These are phyloP conservation scores for Lithobius niger DNA, from an alignment of 1,140 invertebrate genomes.

Conservation along the genomic window DNA sequence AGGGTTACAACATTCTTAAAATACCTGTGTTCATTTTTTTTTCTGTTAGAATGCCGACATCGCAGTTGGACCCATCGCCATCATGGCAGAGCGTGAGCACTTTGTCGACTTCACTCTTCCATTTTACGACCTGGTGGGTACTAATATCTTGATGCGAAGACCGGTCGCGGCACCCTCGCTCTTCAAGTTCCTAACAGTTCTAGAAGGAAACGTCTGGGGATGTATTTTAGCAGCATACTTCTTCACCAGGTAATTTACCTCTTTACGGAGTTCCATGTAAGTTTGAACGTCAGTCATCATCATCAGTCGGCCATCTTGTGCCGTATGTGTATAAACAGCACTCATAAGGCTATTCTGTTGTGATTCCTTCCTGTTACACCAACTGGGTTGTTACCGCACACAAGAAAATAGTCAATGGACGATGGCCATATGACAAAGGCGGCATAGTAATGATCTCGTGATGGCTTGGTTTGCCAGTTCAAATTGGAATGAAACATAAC, in stretches of 20 bases:
- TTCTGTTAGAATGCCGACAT: slow-evolving; percentile 60
- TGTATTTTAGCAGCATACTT: slow-evolving; percentile 91
- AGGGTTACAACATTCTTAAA: neutral
- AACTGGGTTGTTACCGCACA: no score
- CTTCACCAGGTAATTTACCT: slow-evolving; percentile 61
- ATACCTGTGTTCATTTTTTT: neutral
- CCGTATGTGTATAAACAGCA: no score
- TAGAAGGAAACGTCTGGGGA: slow-evolving; percentile 91
- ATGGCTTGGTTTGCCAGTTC: no score
- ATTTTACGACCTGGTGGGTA: slow-evolving; percentile 88
- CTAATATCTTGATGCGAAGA: slow-evolving; percentile 79
- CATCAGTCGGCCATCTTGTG: no score
- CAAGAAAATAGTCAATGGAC: no score
- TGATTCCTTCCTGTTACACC: no score
- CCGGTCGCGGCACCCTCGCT: slow-evolving; percentile 61
- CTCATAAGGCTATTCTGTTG: no score
- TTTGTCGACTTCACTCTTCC: slow-evolving; percentile 91
- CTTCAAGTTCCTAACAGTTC: slow-evolving; percentile 92
- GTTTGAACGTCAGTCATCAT: no score
- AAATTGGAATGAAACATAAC: no score
- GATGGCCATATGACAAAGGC: no score
- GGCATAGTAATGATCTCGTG: no score
- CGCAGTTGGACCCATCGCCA: slow-evolving; percentile 68
- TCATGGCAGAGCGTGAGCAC: slow-evolving; percentile 88
- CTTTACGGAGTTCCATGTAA: no score